Conservation (phyloP, 2,797 vertebrate genomes). For the Spinibarbus caldwelli region DNA sequence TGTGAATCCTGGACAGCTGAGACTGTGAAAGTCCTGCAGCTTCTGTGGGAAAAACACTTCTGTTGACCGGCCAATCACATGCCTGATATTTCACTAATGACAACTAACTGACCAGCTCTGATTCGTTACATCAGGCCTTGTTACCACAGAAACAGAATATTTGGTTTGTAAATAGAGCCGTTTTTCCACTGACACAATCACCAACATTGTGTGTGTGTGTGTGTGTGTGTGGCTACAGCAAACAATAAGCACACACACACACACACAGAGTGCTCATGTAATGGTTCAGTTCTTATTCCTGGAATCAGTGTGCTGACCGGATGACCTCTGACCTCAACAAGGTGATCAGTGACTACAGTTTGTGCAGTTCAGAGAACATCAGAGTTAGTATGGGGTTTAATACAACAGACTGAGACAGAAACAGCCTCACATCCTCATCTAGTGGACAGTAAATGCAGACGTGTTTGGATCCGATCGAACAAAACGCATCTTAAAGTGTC, state of each 20-base stretch:
- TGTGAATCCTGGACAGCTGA: constrained; percentile 77
- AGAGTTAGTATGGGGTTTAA: too few species aligned
- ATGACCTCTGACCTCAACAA: neutral
- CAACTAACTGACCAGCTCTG: neutral
- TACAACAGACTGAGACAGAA: neutral
- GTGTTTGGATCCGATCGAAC: too few species aligned
- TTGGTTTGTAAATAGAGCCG: constrained; percentile 58
- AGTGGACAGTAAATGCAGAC: too few species aligned
- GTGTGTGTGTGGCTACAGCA: neutral
- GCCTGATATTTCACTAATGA: neutral
- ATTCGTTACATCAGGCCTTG: constrained; percentile 7
- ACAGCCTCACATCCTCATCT: neutral
- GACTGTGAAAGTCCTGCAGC: constrained; percentile 80
- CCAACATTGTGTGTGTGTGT: constrained; percentile 10
- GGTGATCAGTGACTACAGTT: neutral
- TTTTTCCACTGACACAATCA: constrained; percentile 52
- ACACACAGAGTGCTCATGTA: constrained; percentile 29
- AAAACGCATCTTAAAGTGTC: too few species aligned
- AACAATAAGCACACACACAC: too few species aligned
- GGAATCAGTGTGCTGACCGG: neutral
- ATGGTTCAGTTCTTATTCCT: neutral
- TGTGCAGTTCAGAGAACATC: too few species aligned
- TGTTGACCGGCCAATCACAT: neutral
- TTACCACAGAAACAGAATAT: constrained; percentile 54
- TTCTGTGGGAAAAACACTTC: constrained; percentile 69